phyloP scores from a whole-genome alignment of 2,888 invertebrate species.

The Hypercompe scribonia region DNA sequence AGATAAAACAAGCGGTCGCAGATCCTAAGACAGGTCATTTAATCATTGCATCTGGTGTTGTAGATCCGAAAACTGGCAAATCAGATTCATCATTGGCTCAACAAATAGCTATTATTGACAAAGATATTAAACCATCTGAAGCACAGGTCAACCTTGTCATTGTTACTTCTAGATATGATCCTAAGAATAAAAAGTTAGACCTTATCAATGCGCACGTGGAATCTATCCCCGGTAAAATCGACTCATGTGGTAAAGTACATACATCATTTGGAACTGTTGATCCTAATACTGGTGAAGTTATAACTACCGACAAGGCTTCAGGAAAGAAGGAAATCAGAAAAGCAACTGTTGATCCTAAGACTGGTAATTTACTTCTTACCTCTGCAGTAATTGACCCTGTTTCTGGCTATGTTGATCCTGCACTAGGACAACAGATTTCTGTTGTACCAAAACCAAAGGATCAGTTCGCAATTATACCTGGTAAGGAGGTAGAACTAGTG shows the following conservation, averaged over 20 bases:
- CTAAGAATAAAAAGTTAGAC: constrained; percentile 75
- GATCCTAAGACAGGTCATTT: constrained; percentile 86
- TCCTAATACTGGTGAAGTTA: constrained; percentile 83
- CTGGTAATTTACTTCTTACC: constrained; percentile 83
- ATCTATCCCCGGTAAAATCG: constrained; percentile 66
- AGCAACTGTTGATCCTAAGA: constrained; percentile 88
- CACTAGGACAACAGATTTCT: constrained; percentile 83
- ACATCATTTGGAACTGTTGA: constrained; percentile 86
- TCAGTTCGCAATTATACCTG: constrained; percentile 65
- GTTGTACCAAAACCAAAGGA: constrained; percentile 67
- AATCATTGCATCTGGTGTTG: constrained; percentile 83
- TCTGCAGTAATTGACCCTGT: constrained; percentile 85
- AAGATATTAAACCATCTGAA: constrained; percentile 69
- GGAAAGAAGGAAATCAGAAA: constrained; percentile 87
- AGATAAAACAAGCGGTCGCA: constrained; percentile 85
- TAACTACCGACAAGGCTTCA: constrained; percentile 85
- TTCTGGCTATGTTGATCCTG: constrained; percentile 81
- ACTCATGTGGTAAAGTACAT: constrained; percentile 81
- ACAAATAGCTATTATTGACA: constrained; percentile 80
- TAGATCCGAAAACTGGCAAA: constrained; percentile 87
- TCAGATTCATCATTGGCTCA: constrained; percentile 83
- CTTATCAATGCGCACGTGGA: constrained; percentile 78
- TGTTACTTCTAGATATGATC: constrained; percentile 85
- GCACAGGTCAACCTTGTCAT: constrained; percentile 78
- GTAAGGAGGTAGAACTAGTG: constrained; percentile 80